Evolutionary conservation across 2,113 vertebrate genomes (phyloP), one percentile per base, ranked within the genome.

Genomic region (Pipa parva): DNA sequence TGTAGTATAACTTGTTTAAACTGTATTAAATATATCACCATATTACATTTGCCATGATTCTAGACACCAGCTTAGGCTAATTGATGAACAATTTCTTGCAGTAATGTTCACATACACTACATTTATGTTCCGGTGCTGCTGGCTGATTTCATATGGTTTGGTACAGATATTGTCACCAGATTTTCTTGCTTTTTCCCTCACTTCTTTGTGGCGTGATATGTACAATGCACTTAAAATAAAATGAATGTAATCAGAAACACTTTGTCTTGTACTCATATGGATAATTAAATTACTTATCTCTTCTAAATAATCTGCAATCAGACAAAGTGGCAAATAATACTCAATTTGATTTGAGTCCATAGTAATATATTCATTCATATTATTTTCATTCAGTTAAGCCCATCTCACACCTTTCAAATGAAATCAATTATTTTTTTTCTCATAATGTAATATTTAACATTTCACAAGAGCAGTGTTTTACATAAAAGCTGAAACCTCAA

Each of bases 201-300:
- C 46, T 22, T 49, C 10, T 49, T 22, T 49, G 15, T 1, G 7
- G 15, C 42, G 11, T 46, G 42, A 46, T 20, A 18, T 17, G 4
- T 18, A 49, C 18, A 22, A 49, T 49, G 6, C 39, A 42, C 12
- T 7, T 49, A 49, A 24, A n/a, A n/a, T 15, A 26, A 29, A 55
- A 29, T 10, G 18, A 55, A 29, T 28, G 25, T 55, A 55, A 55
- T 55, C 27, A 55, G 17, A 29, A 55, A 31, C 26, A 55, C 52
- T 29, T 18, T 55, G 52, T 55, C 27, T 27, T 4, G 6, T n/a
- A 29, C 52, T 55, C 17, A 4, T 7, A 26, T 13, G 15, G 15
- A 31, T 55, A 55, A 55, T 55, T 55, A 55, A 28, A n/a, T 29
- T 55, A 29, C 17, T 55, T 55, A 55, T 29, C 17, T n/a, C n/a